Percentiles rank a stretch among this genome's conserved stretches.
phyloP scores from a whole-genome alignment of 2,113 vertebrate species.

The Rousettus leschenaultii region DNA sequence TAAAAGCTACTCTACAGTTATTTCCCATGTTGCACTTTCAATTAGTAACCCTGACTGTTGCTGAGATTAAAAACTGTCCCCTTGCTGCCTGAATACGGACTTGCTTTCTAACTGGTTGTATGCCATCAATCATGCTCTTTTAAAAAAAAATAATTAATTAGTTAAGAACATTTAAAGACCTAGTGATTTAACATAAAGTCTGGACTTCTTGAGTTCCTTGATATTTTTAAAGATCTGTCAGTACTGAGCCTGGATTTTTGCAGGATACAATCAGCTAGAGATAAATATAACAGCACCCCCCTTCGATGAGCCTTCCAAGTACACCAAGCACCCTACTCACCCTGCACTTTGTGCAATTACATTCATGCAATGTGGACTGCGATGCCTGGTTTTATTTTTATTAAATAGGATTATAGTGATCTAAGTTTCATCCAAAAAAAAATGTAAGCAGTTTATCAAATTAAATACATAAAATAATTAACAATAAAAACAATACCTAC shows the following conservation, averaged over 20 bases:
- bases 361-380: background rate
- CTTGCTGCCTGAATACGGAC: background rate
- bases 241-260: background rate
- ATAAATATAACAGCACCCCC: background rate
- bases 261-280: background rate
- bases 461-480: background rate
- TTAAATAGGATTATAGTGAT: background rate
- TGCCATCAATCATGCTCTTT: background rate
- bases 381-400: background rate
- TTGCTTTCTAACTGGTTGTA: background rate
- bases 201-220: background rate
- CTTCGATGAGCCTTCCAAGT: background rate
- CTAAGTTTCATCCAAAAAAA: background rate
- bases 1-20: background rate
- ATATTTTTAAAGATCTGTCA: background rate
- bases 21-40: background rate
- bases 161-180: background rate
- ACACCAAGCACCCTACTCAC: background rate
- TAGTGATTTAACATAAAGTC: background rate
- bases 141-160: background rate
- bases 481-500: slow-evolving; percentile 10
- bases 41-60: background rate
- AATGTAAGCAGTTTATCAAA: background rate
- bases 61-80: background rate
- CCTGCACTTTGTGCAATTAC: background rate